Evolutionary conservation across 1,140 invertebrate genomes (phyloP), one percentile per base, ranked within the genome.

Genomic region (Lasioglossum baleicum): DNA sequence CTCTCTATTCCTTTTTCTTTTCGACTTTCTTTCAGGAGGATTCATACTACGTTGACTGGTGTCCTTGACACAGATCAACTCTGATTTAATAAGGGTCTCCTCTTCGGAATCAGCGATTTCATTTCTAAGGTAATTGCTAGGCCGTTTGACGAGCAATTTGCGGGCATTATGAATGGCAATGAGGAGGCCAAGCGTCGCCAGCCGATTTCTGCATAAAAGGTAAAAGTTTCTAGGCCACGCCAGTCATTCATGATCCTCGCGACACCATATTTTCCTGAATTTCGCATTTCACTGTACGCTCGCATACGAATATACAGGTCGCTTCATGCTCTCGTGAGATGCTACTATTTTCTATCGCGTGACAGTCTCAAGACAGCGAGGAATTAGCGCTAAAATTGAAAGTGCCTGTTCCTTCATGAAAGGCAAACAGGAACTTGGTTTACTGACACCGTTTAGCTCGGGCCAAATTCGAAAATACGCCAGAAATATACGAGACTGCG

Each of bases 351-450:
- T 58, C 22, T 31, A 31, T 65, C 72, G 72, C 60, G 44, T 35
- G 61, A n/a, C 20, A 7, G 10, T 35, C 11, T 5, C 22, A 31
- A 20, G n/a, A 40, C 17, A 40, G 10, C 17, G 22, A 7, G n/a
- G 40, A 44, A 53, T 76, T 76, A 65, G 17, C 22, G 65, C 40
- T 76, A 76, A 76, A 76, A 76, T 40, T 68, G 74, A 76, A 76
- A 76, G 74, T 76, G 74, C 53, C 51, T 53, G 51, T 3, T 15
- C n/a, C 31, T 20, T n/a, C n/a, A n/a, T n/a, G n/a, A n/a, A 42
- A 22, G n/a, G 4, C 35, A 42, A 31, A 35, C 35, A 7, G 11
- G 61, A 7, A 10, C 31, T 26, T 4, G 73, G 5, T 56, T 48
- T 17, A 66, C 63, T 75, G 73, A 74, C 72, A 74, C 72, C 8